These are phyloP conservation scores for Chrysogorgia sp. DNA, from an alignment of 92 coral and sea anemone genomes.

Conservation along the genomic window DNA sequence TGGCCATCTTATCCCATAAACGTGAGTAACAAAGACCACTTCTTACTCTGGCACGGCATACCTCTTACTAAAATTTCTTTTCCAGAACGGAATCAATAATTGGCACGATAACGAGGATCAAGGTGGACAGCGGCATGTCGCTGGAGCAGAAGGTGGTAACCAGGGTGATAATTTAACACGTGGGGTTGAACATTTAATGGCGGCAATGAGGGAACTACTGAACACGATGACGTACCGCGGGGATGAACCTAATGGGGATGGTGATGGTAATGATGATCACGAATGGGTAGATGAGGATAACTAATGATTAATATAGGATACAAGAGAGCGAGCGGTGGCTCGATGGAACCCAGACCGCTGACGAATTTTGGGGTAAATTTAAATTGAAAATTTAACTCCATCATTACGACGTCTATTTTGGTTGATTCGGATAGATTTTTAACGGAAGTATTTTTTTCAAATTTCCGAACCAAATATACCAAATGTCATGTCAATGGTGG, in stretches of 20 bases:
- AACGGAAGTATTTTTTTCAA: too few relatives aligned
- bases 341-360: too few relatives aligned
- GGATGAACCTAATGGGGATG: slow-evolving; percentile 52
- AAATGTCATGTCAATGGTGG: too few relatives aligned
- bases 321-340: slow-evolving; percentile 31
- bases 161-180: slow-evolving; percentile 64
- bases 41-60: not conserved
- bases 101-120: not conserved
- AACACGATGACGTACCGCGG: slow-evolving; percentile 90
- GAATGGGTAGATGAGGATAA: slow-evolving; percentile 66
- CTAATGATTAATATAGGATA: slow-evolving; percentile 46
- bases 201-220: slow-evolving; percentile 93
- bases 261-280: slow-evolving; percentile 62
- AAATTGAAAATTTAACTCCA: too few relatives aligned
- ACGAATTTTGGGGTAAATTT: too few relatives aligned
- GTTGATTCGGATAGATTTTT: too few relatives aligned
- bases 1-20: slow-evolving; percentile 82
- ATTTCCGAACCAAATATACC: too few relatives aligned
- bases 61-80: slow-evolving; percentile 6
- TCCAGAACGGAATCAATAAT: not conserved
- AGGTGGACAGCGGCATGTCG: slow-evolving; percentile 81
- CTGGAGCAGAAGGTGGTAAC: slow-evolving; percentile 81
- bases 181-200: slow-evolving; percentile 90
- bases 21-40: slow-evolving; percentile 44
- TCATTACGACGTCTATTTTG: too few relatives aligned